Base-by-base conservation (phyloP, 2,113 vertebrate species). In the Electrona antarctica region DNA sequence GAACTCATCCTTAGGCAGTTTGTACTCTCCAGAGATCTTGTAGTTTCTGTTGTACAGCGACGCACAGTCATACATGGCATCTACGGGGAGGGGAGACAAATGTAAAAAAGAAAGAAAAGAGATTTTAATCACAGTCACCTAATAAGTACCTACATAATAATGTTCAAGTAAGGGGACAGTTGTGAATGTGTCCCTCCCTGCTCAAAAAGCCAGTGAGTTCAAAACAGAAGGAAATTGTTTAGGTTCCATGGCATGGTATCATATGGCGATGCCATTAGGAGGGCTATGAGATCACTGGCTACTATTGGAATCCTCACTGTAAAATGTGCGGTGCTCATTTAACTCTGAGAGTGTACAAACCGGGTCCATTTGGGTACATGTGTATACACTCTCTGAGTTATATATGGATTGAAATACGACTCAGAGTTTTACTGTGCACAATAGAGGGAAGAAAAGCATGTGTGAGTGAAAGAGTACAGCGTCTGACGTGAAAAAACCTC, bases 61-160 rank as follows among this genome's bases (percentile, higher is more conserved):
- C 0, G 96, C 95, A 60, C 97, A 99, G 90, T 99, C 97, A 1
- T 99, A 99, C 76, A 94, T 94, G 67, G 97, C 98, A 77, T 98
- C 98, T 99, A 67, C 68, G 71, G 57, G 75, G 63, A 73, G 41
- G 69, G 60, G 57, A 76, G 63, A 73, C 41, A 70, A 60, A 11
- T 50, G 60, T 48, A 14, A 71, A 45, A n/a, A 57, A 62, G 14
- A 71, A 50, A 41, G 5, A 41, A 6, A 41, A 41, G 5, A 41
- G 5, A 41, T 4, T 41, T 41, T 4, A 41, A 41, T 41, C 5
- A 41, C 33, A 41, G 33, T 41, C n/a, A 41, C 33, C 33, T 21
- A 21, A 21, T 21, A 41, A 6, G 33, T 21, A 21, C 21, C 33
- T 41, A 6, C 33, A 41, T 3, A 41, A 41, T 41, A 41, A 74